phyloP scores from a whole-genome alignment of 2,888 invertebrate species.

The Stegana nigrithorax region DNA sequence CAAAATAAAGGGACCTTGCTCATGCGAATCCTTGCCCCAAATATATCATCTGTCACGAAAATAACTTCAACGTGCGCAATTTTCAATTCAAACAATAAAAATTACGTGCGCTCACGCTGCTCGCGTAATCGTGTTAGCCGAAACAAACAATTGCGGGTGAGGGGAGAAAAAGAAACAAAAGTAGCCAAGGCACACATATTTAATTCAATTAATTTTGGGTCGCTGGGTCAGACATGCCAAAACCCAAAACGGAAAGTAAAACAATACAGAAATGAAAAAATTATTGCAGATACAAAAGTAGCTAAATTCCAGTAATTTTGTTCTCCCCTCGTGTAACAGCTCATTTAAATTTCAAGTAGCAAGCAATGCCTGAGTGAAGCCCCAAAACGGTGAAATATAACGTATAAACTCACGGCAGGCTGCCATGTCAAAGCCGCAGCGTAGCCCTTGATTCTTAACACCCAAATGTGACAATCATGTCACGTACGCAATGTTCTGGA shows the following conservation, averaged over 20 bases:
- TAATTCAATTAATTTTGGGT: conserved; percentile 56
- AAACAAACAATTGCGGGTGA: neutral
- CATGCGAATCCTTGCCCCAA: too few relatives aligned
- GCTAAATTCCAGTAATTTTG: neutral
- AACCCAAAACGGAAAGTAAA: conserved; percentile 12
- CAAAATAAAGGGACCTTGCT: too few relatives aligned
- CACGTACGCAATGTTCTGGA: conserved; percentile 65
- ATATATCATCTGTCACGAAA: neutral
- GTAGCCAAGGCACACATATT: conserved; percentile 35
- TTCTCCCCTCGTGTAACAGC: neutral
- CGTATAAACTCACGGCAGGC: too few relatives aligned
- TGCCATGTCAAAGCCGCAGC: neutral
- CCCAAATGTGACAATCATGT: conserved; percentile 61
- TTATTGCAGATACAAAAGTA: conserved; percentile 5
- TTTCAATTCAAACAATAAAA: conserved; percentile 4
- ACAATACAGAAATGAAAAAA: neutral
- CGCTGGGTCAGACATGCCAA: conserved; percentile 42
- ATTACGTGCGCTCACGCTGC: neutral
- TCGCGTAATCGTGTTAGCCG: neutral
- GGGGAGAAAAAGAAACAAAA: neutral
- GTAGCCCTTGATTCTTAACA: conserved; percentile 8
- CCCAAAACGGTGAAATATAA: too few relatives aligned
- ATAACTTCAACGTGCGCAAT: neutral
- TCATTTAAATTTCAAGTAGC: conserved; percentile 8
- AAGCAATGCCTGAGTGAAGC: neutral